Percentiles rank a stretch among this genome's conserved stretches.
phyloP scores from a whole-genome alignment of 2,888 invertebrate genomes.

The Cacoxenus indagator region DNA sequence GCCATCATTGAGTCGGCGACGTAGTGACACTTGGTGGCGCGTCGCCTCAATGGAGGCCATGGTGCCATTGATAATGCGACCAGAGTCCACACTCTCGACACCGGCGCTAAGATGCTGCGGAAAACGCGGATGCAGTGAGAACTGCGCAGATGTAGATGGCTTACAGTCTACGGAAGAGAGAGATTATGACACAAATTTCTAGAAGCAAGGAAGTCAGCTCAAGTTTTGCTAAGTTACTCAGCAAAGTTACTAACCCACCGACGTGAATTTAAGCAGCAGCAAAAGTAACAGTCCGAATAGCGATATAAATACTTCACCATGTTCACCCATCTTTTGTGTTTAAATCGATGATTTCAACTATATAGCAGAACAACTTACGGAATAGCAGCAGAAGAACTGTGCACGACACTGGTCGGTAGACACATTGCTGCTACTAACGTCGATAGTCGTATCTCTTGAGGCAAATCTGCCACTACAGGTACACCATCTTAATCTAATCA shows the following conservation, averaged over 20 bases:
- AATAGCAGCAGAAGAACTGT: not conserved
- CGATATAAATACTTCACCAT: not conserved
- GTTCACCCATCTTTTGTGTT: conserved; percentile 24
- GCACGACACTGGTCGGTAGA: too few relatives aligned
- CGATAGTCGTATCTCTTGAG: conserved; percentile 25
- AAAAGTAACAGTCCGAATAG: not conserved
- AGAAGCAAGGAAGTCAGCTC: too few relatives aligned
- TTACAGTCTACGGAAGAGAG: not conserved
- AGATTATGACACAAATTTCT: not conserved
- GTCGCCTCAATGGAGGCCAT: conserved; percentile 48
- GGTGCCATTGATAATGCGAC: conserved; percentile 59
- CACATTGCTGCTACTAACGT: not conserved
- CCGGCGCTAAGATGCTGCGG: not conserved
- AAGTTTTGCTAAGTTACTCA: too few relatives aligned
- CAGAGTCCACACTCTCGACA: not conserved
- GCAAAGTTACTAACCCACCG: too few relatives aligned
- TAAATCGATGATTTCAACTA: conserved; percentile 45
- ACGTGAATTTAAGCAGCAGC: not conserved
- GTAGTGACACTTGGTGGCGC: conserved; percentile 63
- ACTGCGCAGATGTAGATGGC: not conserved
- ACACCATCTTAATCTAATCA: conserved; percentile 51
- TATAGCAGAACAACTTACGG: too few relatives aligned
- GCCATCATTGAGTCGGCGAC: conserved; percentile 51
- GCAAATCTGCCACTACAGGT: conserved; percentile 47
- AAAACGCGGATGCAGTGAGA: conserved; percentile 41